Evolutionary conservation across 2,888 invertebrate genomes (phyloP), one percentile per base, ranked within the genome.

Genomic region (Blastobasis adustella): DNA sequence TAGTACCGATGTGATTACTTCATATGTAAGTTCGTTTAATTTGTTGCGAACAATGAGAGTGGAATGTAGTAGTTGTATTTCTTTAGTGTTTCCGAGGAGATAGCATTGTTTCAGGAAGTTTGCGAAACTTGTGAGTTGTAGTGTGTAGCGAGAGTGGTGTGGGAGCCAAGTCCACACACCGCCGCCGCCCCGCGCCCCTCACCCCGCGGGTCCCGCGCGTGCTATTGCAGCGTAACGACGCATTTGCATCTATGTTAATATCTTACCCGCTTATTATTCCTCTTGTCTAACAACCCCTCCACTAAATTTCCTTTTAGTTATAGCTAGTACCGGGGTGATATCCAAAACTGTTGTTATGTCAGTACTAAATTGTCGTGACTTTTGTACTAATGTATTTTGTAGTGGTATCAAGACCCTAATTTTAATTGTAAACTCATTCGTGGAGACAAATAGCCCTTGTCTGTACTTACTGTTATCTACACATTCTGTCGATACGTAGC

Each of bases 161-260:
- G 55, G 58, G 56, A 61, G 59, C 54, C 50, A 49, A 55, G 47
- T 57, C 57, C 50, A 50, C 46, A 37, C 45, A 48, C 39, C 45
- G 58, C 56, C 55, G 54, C 55, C 54, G 55, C 55, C 46, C 56
- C 54, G 50, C 54, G 55, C 55, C 52, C 55, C 52, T 57, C 57
- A 62, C 66, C 64, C 59, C 62, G 61, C 62, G 54, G 50, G 56
- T 60, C 63, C 62, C 73, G 69, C 65, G 67, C 69, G 67, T 69
- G 67, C 63, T 66, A 58, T 69, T 69, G 70, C 67, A 66, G 65
- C 58, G 58, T 64, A 67, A 67, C 69, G 65, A 66, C 65, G 64
- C 71, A 75, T 77, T 77, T 76, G 75, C 74, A 76, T 75, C 69
- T 72, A 69, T 72, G 70, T 67, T 71, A 73, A 70, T 76, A 67